Evolutionary conservation across 2,113 vertebrate genomes (phyloP).

Genomic region (Siniperca chuatsi): DNA sequence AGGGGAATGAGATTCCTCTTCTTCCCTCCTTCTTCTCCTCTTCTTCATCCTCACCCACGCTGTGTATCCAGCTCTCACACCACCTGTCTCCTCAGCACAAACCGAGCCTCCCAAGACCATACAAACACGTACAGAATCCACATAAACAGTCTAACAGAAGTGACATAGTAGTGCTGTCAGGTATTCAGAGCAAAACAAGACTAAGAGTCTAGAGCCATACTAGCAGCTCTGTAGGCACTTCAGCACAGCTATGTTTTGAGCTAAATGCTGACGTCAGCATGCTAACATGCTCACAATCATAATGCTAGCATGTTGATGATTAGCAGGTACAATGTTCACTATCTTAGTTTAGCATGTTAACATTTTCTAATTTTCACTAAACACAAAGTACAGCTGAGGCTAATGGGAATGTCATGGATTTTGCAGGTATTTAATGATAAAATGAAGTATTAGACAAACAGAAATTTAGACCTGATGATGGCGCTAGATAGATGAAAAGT

Average conservation of each 20-base stretch:
- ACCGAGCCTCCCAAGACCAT: constrained; percentile 15
- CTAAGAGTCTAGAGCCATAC: background rate
- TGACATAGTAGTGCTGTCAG: background rate
- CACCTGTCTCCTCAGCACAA: constrained; percentile 67
- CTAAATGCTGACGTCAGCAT: background rate
- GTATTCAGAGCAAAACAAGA: background rate
- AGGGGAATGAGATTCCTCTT: constrained; percentile 63
- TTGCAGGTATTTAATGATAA: too few relatives aligned
- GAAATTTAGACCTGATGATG: background rate
- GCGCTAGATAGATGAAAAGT: background rate
- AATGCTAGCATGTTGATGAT: background rate
- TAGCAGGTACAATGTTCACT: background rate
- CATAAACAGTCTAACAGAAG: background rate
- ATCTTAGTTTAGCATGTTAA: background rate
- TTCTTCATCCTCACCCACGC: constrained; percentile 67
- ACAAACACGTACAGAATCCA: background rate
- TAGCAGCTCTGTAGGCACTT: background rate
- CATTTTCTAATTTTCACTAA: too few relatives aligned
- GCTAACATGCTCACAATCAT: background rate
- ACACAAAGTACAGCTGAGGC: background rate
- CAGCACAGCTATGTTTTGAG: background rate
- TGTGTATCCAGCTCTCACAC: constrained; percentile 57
- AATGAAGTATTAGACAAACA: background rate
- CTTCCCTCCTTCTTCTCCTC: constrained; percentile 44
- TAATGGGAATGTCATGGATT: background rate